phyloP scores from a whole-genome alignment of 2,888 invertebrate species.

The Drosophila suboccidentalis region DNA sequence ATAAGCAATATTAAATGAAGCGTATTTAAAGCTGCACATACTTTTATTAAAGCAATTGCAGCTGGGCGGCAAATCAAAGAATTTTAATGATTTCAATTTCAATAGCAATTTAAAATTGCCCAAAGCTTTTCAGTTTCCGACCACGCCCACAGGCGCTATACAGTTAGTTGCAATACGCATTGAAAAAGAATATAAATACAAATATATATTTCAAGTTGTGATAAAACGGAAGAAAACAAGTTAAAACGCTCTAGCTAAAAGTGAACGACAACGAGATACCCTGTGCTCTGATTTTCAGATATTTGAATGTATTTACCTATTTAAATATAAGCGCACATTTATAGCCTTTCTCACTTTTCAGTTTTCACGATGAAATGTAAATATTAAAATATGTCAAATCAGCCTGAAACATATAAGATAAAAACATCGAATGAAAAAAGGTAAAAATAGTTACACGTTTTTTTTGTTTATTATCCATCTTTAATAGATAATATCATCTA shows the following conservation, averaged over 20 bases:
- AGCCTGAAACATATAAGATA: no score
- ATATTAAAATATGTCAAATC: no score
- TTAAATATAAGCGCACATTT: not conserved
- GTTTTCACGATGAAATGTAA: no score
- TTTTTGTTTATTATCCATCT: no score
- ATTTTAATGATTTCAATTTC: conserved; percentile 18
- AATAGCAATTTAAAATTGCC: conserved; percentile 8
- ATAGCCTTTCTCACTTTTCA: not conserved
- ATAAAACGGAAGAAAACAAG: conserved; percentile 9
- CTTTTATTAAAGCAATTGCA: not conserved
- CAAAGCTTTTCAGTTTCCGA: not conserved
- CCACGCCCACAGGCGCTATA: conserved; percentile 1
- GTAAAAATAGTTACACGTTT: no score
- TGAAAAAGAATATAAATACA: not conserved
- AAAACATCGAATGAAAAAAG: no score
- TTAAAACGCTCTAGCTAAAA: not conserved
- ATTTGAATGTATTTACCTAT: no score
- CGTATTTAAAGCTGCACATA: not conserved
- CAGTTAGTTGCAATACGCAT: conserved; percentile 4
- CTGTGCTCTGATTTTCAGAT: not conserved
- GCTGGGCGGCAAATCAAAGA: not conserved
- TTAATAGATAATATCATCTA: no score
- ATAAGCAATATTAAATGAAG: not conserved
- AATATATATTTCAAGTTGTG: conserved; percentile 2
- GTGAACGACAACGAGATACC: not conserved